phyloP scores from a whole-genome alignment of 2,113 vertebrate species.

The human region GRCh38 chr5:127856501-127857000 shows the following conservation, averaged over 20 bases:
- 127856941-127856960: neutral
- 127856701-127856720: neutral
- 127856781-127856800: neutral
- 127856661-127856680: neutral
- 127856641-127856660: neutral
- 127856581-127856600: neutral
- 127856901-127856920: neutral
- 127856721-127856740: neutral
- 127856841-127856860: neutral
- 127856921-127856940: neutral
- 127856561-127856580: neutral
- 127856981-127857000: neutral
- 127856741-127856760: neutral
- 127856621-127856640: neutral
- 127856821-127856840: neutral
- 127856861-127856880: neutral
- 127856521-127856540: neutral
- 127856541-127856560: neutral
- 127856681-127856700: neutral
- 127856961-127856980: neutral
- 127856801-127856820: too few relatives aligned
- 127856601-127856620: neutral
- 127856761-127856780: too few relatives aligned
- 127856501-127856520: neutral
- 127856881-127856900: neutral